These are phyloP conservation scores for Drosophila pruinosa DNA, from an alignment of 1,140 invertebrate species.

Conservation along the genomic window DNA sequence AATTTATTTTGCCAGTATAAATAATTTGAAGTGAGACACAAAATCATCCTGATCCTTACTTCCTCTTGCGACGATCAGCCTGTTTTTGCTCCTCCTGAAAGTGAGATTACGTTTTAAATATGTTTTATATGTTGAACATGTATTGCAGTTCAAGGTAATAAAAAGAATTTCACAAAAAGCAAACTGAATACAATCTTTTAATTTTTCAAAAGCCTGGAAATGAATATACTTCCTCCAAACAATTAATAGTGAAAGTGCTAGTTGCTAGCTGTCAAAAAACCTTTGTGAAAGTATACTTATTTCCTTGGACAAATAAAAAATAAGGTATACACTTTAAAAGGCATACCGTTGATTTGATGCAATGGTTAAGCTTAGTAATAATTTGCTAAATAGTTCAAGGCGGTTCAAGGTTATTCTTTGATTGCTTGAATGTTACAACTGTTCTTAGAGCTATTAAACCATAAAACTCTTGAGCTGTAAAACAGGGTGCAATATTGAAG, in stretches of 20 bases:
- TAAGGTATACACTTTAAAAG: constrained; percentile 15
- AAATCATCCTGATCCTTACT: constrained; percentile 33
- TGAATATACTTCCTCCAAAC: constrained; percentile 59
- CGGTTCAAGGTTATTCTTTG: constrained; percentile 32
- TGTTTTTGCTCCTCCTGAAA: constrained; percentile 81
- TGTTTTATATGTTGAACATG: too few relatives aligned
- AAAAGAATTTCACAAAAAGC: constrained; percentile 70
- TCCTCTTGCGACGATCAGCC: constrained; percentile 67
- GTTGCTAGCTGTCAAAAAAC: neutral
- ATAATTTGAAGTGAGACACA: neutral
- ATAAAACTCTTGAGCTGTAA: constrained; percentile 72
- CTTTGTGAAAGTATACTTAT: constrained; percentile 78
- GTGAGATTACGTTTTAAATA: neutral
- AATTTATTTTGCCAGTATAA: constrained; percentile 3
- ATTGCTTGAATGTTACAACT: constrained; percentile 10
- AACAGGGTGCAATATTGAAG: constrained; percentile 19
- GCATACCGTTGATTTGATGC: constrained; percentile 38
- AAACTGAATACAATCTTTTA: constrained; percentile 8
- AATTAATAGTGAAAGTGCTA: neutral
- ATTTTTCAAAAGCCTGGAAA: constrained; percentile 47
- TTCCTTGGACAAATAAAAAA: constrained; percentile 42
- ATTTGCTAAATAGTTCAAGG: constrained; percentile 7
- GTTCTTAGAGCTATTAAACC: constrained; percentile 45
- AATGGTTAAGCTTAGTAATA: constrained; percentile 5
- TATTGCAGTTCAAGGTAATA: constrained; percentile 45